Conservation (phyloP, 2,797 vertebrate genomes). For the Chelmon rostratus region DNA sequence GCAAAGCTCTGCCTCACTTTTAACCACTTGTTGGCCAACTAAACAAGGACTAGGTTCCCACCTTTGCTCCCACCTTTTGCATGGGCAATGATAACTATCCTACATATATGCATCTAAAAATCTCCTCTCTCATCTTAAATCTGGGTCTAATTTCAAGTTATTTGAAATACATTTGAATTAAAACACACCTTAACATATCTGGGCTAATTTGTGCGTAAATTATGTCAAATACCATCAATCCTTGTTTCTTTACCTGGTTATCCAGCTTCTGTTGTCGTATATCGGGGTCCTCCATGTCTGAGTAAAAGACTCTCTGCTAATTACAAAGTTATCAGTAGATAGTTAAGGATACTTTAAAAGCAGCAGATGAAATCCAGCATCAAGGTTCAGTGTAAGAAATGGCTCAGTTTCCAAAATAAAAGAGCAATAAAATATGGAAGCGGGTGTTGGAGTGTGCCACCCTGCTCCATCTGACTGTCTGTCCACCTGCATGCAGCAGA, state of each 20-base stretch:
- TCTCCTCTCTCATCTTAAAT: background rate
- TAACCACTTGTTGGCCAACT: background rate
- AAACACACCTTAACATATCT: background rate
- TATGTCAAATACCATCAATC: background rate
- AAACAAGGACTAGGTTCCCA: background rate
- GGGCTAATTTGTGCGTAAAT: background rate
- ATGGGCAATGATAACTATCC: background rate
- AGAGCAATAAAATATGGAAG: constrained; percentile 20
- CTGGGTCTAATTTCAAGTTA: background rate
- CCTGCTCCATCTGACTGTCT: constrained; percentile 69
- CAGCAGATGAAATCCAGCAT: constrained; percentile 8
- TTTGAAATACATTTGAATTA: background rate
- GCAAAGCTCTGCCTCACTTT: constrained; percentile 23
- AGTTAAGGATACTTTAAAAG: constrained; percentile 3
- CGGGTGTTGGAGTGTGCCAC: constrained; percentile 46
- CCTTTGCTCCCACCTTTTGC: background rate
- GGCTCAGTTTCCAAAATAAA: constrained; percentile 15
- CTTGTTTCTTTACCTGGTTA: constrained; percentile 81
- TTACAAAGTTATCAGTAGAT: constrained; percentile 3
- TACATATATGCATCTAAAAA: background rate
- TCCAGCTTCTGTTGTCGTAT: constrained; percentile 87
- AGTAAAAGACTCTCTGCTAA: constrained; percentile 13
- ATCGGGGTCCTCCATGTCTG: constrained; percentile 83
- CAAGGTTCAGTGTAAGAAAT: background rate
- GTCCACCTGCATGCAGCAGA: constrained; percentile 84